Evolutionary conservation across 1,140 invertebrate species (phyloP).

Genomic region (Lerema accius): DNA sequence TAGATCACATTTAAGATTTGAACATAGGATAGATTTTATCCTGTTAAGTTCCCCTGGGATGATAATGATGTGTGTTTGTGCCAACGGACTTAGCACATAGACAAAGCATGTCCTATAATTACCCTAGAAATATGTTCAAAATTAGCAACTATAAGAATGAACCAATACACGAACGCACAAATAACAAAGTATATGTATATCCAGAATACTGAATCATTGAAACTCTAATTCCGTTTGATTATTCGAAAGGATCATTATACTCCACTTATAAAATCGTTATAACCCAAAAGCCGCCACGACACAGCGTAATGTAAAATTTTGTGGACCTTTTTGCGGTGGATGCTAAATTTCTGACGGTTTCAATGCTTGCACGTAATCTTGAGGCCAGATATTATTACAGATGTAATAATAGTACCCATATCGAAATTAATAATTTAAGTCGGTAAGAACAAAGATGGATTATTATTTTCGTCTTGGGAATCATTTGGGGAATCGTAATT

Average conservation of each 20-base stretch:
- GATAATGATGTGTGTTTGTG: too few relatives aligned
- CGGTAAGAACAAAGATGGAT: background rate
- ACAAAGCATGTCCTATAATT: too few relatives aligned
- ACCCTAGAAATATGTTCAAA: too few relatives aligned
- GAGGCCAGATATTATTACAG: conserved; percentile 28
- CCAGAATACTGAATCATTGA: conserved; percentile 40
- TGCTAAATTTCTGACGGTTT: conserved; percentile 30
- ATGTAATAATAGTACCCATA: conserved; percentile 16
- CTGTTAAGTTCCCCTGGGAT: too few relatives aligned
- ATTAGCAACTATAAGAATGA: too few relatives aligned
- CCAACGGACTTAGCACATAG: too few relatives aligned
- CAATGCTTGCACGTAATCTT: conserved; percentile 29
- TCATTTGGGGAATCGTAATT: background rate
- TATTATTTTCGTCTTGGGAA: too few relatives aligned
- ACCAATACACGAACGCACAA: background rate
- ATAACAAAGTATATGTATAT: conserved; percentile 12
- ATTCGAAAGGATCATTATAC: conserved; percentile 39
- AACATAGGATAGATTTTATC: too few relatives aligned
- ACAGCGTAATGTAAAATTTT: conserved; percentile 33
- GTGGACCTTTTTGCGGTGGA: conserved; percentile 31
- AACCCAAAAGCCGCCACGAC: conserved; percentile 26
- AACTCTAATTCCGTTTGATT: conserved; percentile 43
- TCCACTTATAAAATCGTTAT: conserved; percentile 51
- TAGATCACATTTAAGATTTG: too few relatives aligned
- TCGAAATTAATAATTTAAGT: conserved; percentile 13